phyloP scores from a whole-genome alignment of 2,113 vertebrate species.

The Aptenodytes forsteri region DNA sequence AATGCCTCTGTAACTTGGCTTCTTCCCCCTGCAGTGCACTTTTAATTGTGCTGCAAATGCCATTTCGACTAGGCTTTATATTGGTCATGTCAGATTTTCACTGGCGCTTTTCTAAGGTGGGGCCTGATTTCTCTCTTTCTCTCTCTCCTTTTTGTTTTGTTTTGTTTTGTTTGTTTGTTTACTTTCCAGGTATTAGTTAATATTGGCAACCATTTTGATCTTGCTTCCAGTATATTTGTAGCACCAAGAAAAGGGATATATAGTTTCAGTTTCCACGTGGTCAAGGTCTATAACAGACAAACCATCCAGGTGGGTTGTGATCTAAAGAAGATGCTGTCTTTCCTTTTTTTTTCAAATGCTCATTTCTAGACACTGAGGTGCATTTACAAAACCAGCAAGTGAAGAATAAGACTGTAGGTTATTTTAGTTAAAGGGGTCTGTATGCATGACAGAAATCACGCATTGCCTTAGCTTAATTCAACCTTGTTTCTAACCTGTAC shows the following conservation, averaged over 20 bases:
- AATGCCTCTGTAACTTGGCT: constrained; percentile 1
- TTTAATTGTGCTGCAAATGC: constrained; percentile 40
- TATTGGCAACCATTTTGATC: constrained; percentile 98
- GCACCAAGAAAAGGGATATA: constrained; percentile 97
- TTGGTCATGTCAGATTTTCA: neutral
- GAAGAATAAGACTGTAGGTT: neutral
- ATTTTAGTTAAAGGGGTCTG: neutral
- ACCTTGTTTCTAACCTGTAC: neutral
- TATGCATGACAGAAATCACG: neutral
- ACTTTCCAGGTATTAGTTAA: constrained; percentile 95
- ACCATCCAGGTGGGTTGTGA: constrained; percentile 94
- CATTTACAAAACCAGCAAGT: neutral
- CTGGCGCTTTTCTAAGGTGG: neutral
- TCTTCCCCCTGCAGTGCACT: neutral
- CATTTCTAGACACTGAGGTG: neutral
- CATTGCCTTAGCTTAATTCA: neutral
- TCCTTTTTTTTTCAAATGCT: neutral
- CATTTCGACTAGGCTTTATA: neutral
- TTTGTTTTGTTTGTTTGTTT: constrained; percentile 16
- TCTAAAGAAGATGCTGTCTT: neutral
- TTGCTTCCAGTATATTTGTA: constrained; percentile 96
- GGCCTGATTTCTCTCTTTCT: constrained; percentile 32
- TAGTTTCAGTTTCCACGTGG: constrained; percentile 99
- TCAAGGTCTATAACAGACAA: constrained; percentile 99
- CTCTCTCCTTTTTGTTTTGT: neutral